Percentiles rank a stretch among this genome's conserved stretches.
These are phyloP conservation scores for Dioctria linearis DNA, from an alignment of 2,888 invertebrate genomes.

Conservation along the genomic window DNA sequence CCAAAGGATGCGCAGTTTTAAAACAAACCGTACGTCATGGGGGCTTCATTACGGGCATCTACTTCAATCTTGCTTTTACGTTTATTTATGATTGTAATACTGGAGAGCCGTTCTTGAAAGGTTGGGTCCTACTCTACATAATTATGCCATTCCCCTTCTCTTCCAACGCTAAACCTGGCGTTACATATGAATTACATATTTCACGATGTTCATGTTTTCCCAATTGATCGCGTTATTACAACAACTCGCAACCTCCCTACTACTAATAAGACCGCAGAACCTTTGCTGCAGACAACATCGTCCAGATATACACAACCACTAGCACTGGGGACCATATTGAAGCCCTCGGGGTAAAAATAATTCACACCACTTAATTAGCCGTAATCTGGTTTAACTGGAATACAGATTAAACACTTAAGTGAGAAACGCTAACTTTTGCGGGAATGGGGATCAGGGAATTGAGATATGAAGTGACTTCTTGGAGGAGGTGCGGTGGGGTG, in stretches of 20 bases:
- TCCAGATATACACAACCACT: not conserved
- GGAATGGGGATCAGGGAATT: not conserved
- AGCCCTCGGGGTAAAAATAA: constrained; percentile 58
- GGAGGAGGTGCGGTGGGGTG: not conserved
- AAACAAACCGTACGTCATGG: not conserved
- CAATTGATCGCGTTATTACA: too few species aligned
- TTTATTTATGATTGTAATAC: too few species aligned
- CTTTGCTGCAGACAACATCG: not conserved
- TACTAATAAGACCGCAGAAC: too few species aligned
- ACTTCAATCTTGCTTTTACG: not conserved
- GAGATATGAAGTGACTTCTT: not conserved
- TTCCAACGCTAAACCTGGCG: too few species aligned
- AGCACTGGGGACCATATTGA: constrained; percentile 53
- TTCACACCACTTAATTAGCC: constrained; percentile 59
- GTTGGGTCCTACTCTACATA: not conserved
- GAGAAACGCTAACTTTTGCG: not conserved
- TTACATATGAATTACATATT: too few species aligned
- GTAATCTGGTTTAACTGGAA: constrained; percentile 58
- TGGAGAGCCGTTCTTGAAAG: too few species aligned
- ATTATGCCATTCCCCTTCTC: not conserved
- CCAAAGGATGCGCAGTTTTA: not conserved
- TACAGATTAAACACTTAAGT: constrained; percentile 58
- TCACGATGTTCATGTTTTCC: too few species aligned
- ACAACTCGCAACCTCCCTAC: too few species aligned
- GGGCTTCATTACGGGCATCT: not conserved